Percentiles rank a stretch among this genome's conserved stretches.
phyloP scores from a whole-genome alignment of 2,797 vertebrate species.

The Kryptolebias ocellatus region DNA sequence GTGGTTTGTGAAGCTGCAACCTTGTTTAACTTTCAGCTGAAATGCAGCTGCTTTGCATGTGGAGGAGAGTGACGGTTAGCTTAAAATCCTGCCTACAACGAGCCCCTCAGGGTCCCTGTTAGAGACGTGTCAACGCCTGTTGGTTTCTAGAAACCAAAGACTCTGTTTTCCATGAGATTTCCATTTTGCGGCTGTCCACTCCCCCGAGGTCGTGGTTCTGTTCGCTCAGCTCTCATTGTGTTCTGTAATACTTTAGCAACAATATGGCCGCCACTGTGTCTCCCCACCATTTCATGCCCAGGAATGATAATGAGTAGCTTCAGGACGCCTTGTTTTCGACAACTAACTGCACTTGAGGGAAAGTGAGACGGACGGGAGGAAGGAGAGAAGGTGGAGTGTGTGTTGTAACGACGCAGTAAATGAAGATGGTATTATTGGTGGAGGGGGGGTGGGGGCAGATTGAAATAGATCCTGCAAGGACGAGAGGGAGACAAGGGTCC shows the following conservation, averaged over 20 bases:
- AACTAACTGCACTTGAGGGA: conserved; percentile 35
- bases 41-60: background rate
- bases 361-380: conserved; percentile 17
- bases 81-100: background rate
- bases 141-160: conserved; percentile 19
- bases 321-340: conserved; percentile 54
- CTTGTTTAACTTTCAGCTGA: background rate
- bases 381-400: conserved; percentile 3
- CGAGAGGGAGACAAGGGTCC: background rate
- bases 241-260: conserved; percentile 52
- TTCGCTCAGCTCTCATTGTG: conserved; percentile 44
- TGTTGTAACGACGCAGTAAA: background rate
- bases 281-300: conserved; percentile 59
- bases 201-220: conserved; percentile 33
- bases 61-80: background rate
- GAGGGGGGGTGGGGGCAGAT: background rate
- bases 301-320: conserved; percentile 73
- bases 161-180: conserved; percentile 50
- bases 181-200: conserved; percentile 44
- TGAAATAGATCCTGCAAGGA: conserved; percentile 8
- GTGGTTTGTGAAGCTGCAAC: background rate
- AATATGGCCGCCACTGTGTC: conserved; percentile 62
- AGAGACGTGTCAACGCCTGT: conserved; percentile 28
- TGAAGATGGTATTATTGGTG: conserved; percentile 14
- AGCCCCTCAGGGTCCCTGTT: conserved; percentile 14